Evolutionary conservation across 2,113 vertebrate genomes (phyloP).

Genomic region (Campylomormyrus numenius): DNA sequence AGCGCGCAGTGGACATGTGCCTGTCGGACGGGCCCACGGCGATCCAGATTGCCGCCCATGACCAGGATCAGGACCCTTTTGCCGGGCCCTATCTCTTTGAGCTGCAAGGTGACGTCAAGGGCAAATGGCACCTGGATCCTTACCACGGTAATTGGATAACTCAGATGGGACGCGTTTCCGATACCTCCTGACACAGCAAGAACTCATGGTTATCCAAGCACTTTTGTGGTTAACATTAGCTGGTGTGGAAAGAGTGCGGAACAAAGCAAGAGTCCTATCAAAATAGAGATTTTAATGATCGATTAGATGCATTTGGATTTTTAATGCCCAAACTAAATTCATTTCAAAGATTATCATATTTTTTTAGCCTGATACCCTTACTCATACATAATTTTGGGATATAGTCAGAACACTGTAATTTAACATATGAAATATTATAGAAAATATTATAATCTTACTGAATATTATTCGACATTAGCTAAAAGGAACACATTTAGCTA

Average conservation of each 20-base stretch:
- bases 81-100: conserved; percentile 41
- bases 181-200: background rate
- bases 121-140: conserved; percentile 35
- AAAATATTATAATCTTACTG: background rate
- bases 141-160: conserved; percentile 6
- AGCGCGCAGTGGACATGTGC: conserved; percentile 31
- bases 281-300: background rate
- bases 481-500: background rate
- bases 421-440: background rate
- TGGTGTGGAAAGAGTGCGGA: background rate
- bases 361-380: background rate
- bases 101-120: conserved; percentile 33
- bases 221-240: background rate
- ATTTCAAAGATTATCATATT: background rate
- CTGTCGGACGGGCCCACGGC: conserved; percentile 6
- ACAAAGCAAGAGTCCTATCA: background rate
- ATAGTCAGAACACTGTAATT: background rate
- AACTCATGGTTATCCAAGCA: background rate
- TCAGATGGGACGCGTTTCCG: background rate
- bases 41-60: conserved; percentile 31
- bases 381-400: background rate
- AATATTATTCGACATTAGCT: background rate
- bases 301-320: background rate
- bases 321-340: background rate
- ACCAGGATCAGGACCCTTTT: conserved; percentile 35